phyloP scores from a whole-genome alignment of 2,888 invertebrate species.

The Hartigia nigra region DNA sequence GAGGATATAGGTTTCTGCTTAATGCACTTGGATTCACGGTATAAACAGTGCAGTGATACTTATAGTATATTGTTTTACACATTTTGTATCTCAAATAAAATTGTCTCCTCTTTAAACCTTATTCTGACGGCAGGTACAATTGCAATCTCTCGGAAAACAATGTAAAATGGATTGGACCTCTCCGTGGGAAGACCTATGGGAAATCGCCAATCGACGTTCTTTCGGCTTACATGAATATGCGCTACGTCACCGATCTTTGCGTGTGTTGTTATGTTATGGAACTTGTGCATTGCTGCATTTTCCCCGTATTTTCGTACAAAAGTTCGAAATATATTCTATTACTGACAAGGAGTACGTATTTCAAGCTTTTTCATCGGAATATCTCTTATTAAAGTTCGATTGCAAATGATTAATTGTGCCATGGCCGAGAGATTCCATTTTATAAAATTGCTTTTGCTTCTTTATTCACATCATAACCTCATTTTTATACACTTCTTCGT shows the following conservation, averaged over 20 bases:
- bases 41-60: neutral
- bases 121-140: neutral
- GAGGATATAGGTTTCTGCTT: neutral
- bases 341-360: conserved; percentile 6
- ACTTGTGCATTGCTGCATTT: conserved; percentile 28
- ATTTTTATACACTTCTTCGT: neutral
- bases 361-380: neutral
- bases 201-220: neutral
- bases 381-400: neutral
- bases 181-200: neutral
- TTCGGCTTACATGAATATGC: neutral
- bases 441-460: conserved; percentile 12
- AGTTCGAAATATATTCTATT: conserved; percentile 1
- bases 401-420: neutral
- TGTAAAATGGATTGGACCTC: neutral
- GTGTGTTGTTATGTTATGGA: conserved; percentile 39
- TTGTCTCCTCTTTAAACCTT: neutral
- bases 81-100: neutral
- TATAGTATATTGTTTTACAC: neutral
- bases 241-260: neutral
- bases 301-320: conserved; percentile 16
- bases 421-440: neutral
- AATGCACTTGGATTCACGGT: neutral
- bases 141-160: neutral
- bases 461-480: conserved; percentile 12